A percentile compares a stretch with the other conserved stretches of the same genome.
Evolutionary conservation across 2,797 vertebrate genomes (phyloP).

Genomic region (Cichlasoma orientale): DNA sequence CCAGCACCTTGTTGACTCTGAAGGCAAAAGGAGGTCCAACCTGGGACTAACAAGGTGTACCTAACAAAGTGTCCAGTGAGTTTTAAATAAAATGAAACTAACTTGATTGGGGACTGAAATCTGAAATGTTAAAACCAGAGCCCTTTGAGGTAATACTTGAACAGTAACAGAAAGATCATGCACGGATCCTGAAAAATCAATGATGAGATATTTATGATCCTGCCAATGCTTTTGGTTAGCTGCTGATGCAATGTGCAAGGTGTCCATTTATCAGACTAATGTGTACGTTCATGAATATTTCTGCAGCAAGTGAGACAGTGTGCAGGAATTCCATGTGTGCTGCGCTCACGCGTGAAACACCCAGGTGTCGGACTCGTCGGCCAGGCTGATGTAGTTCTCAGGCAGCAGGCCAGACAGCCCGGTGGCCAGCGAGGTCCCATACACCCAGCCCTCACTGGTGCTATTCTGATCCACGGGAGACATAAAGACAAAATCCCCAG

Average conservation of each 20-base stretch:
- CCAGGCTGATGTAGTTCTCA: constrained; percentile 92
- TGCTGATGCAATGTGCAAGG: not conserved
- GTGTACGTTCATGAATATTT: not conserved
- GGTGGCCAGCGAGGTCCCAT: constrained; percentile 87
- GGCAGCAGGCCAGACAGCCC: constrained; percentile 94
- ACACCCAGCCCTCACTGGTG: constrained; percentile 95
- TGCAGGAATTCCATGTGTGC: not conserved
- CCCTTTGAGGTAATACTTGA: too few species aligned
- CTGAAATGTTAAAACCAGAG: too few species aligned
- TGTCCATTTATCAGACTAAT: not conserved
- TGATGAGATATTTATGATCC: fast-evolving
- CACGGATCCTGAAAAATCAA: not conserved
- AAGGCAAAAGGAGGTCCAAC: too few species aligned
- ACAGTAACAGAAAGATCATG: too few species aligned
- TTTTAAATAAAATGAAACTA: too few species aligned
- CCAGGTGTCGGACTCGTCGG: constrained; percentile 93
- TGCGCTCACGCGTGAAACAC: constrained; percentile 88
- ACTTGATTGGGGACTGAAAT: too few species aligned
- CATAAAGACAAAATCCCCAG: constrained; percentile 93
- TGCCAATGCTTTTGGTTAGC: not conserved
- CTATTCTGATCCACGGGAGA: constrained; percentile 89
- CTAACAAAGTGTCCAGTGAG: too few species aligned
- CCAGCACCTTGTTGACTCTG: too few species aligned
- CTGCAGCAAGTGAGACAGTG: not conserved
- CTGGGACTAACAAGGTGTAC: too few species aligned